phyloP scores from a whole-genome alignment of 1,140 invertebrate genomes.

The Drosophila ironensis region DNA sequence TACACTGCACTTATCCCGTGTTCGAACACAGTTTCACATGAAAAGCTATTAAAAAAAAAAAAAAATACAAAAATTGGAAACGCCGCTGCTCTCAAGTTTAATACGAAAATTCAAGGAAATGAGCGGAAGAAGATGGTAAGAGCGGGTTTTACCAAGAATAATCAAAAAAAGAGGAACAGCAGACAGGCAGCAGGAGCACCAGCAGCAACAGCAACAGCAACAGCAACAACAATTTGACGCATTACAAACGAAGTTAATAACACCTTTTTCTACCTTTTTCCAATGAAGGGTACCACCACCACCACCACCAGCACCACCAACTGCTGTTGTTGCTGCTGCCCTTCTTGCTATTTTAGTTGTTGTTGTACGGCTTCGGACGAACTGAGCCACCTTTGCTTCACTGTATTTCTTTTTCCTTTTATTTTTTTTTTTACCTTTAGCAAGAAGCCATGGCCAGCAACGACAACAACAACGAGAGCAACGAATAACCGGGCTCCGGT shows the following conservation, averaged over 20 bases:
- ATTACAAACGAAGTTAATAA: constrained; percentile 72
- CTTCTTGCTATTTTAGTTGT: constrained; percentile 23
- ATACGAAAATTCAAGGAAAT: constrained; percentile 78
- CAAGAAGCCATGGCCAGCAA: constrained; percentile 39
- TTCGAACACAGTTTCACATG: constrained; percentile 65
- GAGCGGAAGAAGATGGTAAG: constrained; percentile 76
- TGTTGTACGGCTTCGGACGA: constrained; percentile 72
- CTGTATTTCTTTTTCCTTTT: too few species aligned
- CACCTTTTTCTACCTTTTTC: constrained; percentile 78
- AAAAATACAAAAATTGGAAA: constrained; percentile 62
- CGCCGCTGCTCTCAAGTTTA: constrained; percentile 73
- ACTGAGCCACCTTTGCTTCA: constrained; percentile 64
- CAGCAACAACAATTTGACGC: constrained; percentile 56
- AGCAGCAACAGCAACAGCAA: constrained; percentile 40
- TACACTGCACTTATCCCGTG: constrained; percentile 40
- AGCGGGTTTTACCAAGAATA: constrained; percentile 73
- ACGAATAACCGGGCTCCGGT: constrained; percentile 19
- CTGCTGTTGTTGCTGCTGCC: not conserved
- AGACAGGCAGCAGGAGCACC: constrained; percentile 26
- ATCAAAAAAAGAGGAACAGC: constrained; percentile 71
- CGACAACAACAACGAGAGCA: not conserved
- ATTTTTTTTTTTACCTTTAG: constrained; percentile 50
- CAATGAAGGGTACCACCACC: constrained; percentile 62
- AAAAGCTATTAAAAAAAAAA: constrained; percentile 76
- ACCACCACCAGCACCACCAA: not conserved